Conservation (phyloP, 2,888 invertebrate genomes). For the Portevinia maculata region DNA sequence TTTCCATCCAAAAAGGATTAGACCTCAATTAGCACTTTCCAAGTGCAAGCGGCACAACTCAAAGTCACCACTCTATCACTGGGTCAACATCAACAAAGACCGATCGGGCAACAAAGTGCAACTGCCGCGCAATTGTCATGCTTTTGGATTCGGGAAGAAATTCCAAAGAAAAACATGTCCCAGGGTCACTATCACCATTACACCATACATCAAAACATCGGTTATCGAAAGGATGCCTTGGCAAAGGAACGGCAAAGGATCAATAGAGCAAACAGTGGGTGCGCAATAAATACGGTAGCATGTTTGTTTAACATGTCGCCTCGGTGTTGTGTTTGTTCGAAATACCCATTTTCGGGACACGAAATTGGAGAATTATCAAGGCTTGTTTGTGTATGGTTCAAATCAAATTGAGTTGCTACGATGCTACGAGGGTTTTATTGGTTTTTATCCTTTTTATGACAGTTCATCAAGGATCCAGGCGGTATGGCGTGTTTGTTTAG, state of each 20-base stretch:
- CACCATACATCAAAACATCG: constrained; percentile 39
- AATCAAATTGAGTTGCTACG: constrained; percentile 46
- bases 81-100: constrained; percentile 51
- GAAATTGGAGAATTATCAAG: constrained; percentile 15
- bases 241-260: constrained; percentile 49
- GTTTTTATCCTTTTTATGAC: constrained; percentile 70
- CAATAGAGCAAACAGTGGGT: constrained; percentile 51
- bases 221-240: constrained; percentile 36
- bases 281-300: constrained; percentile 71
- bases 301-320: constrained; percentile 73
- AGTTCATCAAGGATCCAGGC: constrained; percentile 66
- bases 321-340: constrained; percentile 25
- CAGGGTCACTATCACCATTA: constrained; percentile 33
- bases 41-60: constrained; percentile 55
- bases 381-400: constrained; percentile 43
- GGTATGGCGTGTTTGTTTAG: constrained; percentile 57
- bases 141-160: constrained; percentile 10
- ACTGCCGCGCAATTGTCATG: constrained; percentile 63
- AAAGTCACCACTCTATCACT: constrained; percentile 53
- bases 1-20: constrained; percentile 23
- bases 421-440: constrained; percentile 52
- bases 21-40: constrained; percentile 68
- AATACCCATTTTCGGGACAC: constrained; percentile 21
- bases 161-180: constrained; percentile 59
- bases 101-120: constrained; percentile 38